These are phyloP conservation scores for Hemaris fuciformis DNA, from an alignment of 2,888 invertebrate genomes.

Conservation along the genomic window DNA sequence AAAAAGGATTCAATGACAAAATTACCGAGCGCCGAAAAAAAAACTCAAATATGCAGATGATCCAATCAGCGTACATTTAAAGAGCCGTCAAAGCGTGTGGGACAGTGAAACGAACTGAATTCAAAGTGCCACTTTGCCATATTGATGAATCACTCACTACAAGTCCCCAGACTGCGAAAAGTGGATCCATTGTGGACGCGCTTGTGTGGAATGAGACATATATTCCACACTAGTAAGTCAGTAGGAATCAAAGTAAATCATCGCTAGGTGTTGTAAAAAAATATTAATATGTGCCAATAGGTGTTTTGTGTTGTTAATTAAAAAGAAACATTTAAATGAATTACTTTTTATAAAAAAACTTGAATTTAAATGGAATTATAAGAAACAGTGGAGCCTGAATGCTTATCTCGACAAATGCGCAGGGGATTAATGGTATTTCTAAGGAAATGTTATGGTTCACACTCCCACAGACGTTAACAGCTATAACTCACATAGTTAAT, in stretches of 20 bases:
- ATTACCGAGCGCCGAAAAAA: constrained; percentile 5
- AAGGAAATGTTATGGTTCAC: too few relatives aligned
- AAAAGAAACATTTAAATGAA: too few relatives aligned
- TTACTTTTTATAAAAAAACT: too few relatives aligned
- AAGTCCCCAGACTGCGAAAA: constrained; percentile 12
- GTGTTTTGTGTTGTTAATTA: too few relatives aligned
- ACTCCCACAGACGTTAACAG: too few relatives aligned
- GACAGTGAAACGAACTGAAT: constrained; percentile 26
- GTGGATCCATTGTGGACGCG: neutral
- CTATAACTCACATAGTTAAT: too few relatives aligned
- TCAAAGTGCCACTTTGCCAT: constrained; percentile 35
- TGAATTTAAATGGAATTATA: too few relatives aligned
- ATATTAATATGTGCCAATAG: too few relatives aligned
- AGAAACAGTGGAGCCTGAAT: too few relatives aligned
- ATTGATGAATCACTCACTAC: constrained; percentile 33
- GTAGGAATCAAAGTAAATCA: neutral
- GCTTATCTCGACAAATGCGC: too few relatives aligned
- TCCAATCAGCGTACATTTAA: constrained; percentile 30
- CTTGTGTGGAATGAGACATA: neutral
- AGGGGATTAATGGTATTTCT: too few relatives aligned
- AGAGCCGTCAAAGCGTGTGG: constrained; percentile 20
- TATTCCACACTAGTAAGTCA: neutral
- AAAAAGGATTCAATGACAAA: constrained; percentile 3
- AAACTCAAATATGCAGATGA: constrained; percentile 24
- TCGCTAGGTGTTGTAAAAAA: too few relatives aligned